Evolutionary conservation across 2,113 vertebrate genomes (phyloP).

Genomic region (Narcine bancroftii): DNA sequence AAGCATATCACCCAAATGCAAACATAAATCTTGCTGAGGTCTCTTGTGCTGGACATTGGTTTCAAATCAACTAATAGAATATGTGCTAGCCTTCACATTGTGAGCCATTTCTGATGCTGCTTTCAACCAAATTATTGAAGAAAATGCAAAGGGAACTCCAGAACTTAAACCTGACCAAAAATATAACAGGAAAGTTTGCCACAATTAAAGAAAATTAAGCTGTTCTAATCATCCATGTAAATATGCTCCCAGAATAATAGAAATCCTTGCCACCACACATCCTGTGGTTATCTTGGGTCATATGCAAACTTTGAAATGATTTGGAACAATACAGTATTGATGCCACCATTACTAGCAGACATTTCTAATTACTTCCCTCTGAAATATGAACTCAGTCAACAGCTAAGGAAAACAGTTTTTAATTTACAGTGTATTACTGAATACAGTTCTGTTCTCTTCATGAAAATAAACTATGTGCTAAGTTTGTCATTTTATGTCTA

Average conservation of each 20-base stretch:
- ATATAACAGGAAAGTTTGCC: neutral
- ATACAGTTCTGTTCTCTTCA: neutral
- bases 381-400: neutral
- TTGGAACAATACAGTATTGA: neutral
- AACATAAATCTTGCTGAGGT: no score
- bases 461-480: neutral
- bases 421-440: neutral
- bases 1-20: no score
- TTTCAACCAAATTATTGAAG: neutral
- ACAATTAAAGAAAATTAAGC: neutral
- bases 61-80: no score
- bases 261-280: neutral
- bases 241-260: neutral
- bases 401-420: neutral
- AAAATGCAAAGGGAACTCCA: neutral
- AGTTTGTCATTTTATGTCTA: neutral
- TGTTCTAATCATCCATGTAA: neutral
- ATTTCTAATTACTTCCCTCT: neutral
- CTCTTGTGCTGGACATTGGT: no score
- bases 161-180: neutral
- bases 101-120: no score
- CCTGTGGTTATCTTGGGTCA: slow-evolving; percentile 21
- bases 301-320: slow-evolving; percentile 2
- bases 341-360: neutral
- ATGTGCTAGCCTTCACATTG: no score